phyloP scores from a whole-genome alignment of 2,113 vertebrate genomes.

The Burhinus bistriatus region DNA sequence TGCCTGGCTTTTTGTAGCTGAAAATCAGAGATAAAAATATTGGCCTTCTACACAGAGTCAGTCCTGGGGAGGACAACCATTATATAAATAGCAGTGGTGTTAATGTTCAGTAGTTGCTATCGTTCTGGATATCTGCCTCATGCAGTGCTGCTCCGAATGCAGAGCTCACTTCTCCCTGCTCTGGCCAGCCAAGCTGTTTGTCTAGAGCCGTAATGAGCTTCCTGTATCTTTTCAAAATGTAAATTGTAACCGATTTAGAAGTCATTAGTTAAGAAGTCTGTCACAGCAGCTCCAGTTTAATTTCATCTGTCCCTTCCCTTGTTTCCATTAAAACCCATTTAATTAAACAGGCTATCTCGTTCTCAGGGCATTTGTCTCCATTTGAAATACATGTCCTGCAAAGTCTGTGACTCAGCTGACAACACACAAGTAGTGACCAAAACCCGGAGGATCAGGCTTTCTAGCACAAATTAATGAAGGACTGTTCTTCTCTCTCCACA shows the following conservation, averaged over 20 bases:
- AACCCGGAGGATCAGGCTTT: neutral
- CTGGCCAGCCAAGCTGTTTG: neutral
- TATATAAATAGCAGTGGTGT: accelerated
- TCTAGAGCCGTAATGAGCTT: neutral
- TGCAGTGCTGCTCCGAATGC: neutral
- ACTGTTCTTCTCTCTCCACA: neutral
- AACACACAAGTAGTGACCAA: accelerated
- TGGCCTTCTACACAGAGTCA: neutral
- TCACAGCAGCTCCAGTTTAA: neutral
- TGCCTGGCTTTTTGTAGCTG: neutral
- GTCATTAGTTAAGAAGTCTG: neutral
- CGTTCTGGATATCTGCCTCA: neutral
- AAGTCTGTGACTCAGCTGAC: neutral
- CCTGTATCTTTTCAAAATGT: neutral
- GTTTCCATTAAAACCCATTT: constrained; percentile 15
- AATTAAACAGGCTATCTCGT: neutral
- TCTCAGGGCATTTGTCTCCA: neutral
- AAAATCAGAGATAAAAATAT: neutral
- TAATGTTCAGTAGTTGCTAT: neutral
- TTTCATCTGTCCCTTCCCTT: constrained; percentile 7
- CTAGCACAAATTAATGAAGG: neutral
- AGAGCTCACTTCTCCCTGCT: neutral
- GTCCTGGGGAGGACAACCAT: neutral
- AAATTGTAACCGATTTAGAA: constrained; percentile 14
- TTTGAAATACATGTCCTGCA: neutral